Base-by-base conservation (phyloP, 2,113 vertebrate species). In the Orientallactaga bullata region DNA sequence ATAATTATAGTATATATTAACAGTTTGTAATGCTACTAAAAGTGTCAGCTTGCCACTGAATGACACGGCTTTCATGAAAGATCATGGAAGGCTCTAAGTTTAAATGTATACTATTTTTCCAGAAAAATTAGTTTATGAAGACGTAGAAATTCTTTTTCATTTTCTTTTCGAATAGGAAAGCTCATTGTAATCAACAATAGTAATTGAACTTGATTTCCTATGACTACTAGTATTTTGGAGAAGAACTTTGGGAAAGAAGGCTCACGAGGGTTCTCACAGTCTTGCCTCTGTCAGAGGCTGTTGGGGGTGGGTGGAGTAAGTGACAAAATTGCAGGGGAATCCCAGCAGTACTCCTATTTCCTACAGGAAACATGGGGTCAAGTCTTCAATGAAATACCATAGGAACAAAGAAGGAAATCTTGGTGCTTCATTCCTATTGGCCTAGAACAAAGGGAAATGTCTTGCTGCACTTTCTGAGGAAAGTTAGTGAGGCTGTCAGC, bases 401-500 rank as follows among this genome's bases (percentile, higher is more conserved):
- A 96, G 76, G 93, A 90, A 89, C 1, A 86, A 7, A 76, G 26
- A 86, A 20, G 20, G 12, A n/a, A 94, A 94, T 92, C 28, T 55
- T 77, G 89, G 18, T 72, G 86, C 90, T 28, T 93, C 83, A 24
- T 95, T 92, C 83, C 91, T 94, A 42, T 72, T 96, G 84, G 93
- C 26, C 24, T 85, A 95, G 73, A 96, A 94, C 16, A 83, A 95
- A 66, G 71, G 77, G 91, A 95, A 96, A 95, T 93, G 61, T 87
- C 87, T 93, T 96, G 76, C 69, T 94, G 32, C 61, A 94, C 30
- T 85, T 94, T n/a, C 69, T 77, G 92, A 95, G 16, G 90, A 83
- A 97, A 97, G 94, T 95, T 92, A 94, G 78, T 42, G 15, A 1
- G 65, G 96, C 97, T 98, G 92, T 98, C 98, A 97, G 71, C 97